These are phyloP conservation scores for Danaus chrysippus DNA, from an alignment of 2,888 invertebrate genomes.

Conservation along the genomic window DNA sequence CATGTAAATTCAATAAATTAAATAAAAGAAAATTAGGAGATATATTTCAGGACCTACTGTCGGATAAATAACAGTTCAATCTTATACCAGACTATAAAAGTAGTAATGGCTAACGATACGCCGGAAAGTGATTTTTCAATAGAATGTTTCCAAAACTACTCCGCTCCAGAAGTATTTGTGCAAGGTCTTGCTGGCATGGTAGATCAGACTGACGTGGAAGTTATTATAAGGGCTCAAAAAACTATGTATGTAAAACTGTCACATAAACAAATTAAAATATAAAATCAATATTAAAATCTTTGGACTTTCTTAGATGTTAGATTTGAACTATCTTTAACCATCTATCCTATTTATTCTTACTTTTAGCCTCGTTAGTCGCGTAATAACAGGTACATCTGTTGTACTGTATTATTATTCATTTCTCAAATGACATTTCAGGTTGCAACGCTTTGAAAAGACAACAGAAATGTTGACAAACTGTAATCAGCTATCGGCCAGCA, in stretches of 20 bases:
- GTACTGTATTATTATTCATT: neutral
- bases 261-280: too few species aligned
- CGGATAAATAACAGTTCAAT: neutral
- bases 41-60: too few species aligned
- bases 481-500: slow-evolving; percentile 93
- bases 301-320: too few species aligned
- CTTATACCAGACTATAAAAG: neutral
- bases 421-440: slow-evolving; percentile 76
- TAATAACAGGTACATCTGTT: too few species aligned
- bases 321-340: too few species aligned
- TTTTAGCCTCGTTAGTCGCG: too few species aligned
- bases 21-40: too few species aligned
- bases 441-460: slow-evolving; percentile 98
- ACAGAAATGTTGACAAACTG: slow-evolving; percentile 99
- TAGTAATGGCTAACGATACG: slow-evolving; percentile 77
- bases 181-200: slow-evolving; percentile 95
- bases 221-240: slow-evolving; percentile 93
- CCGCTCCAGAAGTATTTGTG: slow-evolving; percentile 95
- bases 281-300: too few species aligned
- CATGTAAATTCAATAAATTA: too few species aligned
- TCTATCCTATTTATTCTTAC: too few species aligned
- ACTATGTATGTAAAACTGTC: slow-evolving; percentile 86
- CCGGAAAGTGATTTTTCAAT: slow-evolving; percentile 86
- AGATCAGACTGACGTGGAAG: slow-evolving; percentile 93
- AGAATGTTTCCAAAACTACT: slow-evolving; percentile 93